A percentile compares a stretch with the other conserved stretches of the same genome.
phyloP scores from a whole-genome alignment of 1,140 invertebrate genomes.

The Thaumetopoea pityocampa region DNA sequence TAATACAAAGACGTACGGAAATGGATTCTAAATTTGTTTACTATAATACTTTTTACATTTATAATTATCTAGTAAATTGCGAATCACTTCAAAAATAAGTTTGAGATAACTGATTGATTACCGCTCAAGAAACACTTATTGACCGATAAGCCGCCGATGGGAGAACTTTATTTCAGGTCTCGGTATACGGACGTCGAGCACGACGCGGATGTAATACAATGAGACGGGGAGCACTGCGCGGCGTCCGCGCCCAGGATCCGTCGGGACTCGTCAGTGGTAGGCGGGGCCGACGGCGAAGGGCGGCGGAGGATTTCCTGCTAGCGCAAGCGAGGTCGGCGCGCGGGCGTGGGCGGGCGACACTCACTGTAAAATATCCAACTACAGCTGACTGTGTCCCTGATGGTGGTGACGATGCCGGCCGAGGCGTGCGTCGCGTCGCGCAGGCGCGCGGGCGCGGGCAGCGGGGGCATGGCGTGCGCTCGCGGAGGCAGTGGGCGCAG shows the following conservation, averaged over 20 bases:
- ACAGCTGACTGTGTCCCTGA: conserved; percentile 77
- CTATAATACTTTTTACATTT: no score
- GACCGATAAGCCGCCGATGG: no score
- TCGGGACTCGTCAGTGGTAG: conserved; percentile 20
- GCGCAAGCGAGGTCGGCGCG: conserved; percentile 20
- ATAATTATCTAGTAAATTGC: no score
- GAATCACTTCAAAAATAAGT: no score
- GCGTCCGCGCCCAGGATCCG: background rate
- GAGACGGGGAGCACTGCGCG: conserved; percentile 3
- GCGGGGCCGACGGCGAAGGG: conserved; percentile 25
- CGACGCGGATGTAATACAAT: no score
- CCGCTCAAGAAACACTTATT: no score
- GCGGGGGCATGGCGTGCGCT: conserved; percentile 55
- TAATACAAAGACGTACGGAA: no score
- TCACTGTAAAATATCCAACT: conserved; percentile 81
- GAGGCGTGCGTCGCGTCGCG: conserved; percentile 75
- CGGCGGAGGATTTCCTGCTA: conserved; percentile 29
- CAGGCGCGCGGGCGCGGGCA: conserved; percentile 62
- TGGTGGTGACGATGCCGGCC: conserved; percentile 73
- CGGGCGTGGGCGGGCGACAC: conserved; percentile 41
- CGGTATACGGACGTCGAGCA: no score
- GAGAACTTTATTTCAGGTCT: no score
- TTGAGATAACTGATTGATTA: no score
- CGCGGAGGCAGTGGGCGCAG: conserved; percentile 48
- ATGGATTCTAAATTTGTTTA: no score